Percentiles rank a stretch among this genome's conserved stretches.
Conservation (phyloP, 1,140 invertebrate genomes). For the Oedothorax gibbosus region DNA sequence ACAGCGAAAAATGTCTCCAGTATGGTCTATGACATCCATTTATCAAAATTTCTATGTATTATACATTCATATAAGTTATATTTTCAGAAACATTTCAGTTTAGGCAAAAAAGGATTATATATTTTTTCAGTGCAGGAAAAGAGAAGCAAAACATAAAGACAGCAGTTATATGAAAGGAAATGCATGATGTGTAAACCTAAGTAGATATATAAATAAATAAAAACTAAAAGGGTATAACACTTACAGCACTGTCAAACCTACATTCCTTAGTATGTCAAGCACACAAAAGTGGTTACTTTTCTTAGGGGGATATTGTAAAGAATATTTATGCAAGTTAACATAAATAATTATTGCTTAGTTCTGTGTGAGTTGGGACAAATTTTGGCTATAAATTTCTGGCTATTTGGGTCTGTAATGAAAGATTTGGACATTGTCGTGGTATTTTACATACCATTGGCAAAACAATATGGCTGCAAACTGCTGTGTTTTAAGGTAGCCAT, state of each 20-base stretch:
- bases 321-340: conserved; percentile 50
- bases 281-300: not conserved
- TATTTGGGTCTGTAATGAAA: conserved; percentile 53
- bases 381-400: conserved; percentile 57
- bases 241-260: too few relatives aligned
- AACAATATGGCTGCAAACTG: conserved; percentile 42
- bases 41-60: too few relatives aligned
- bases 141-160: not conserved
- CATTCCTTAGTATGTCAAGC: not conserved
- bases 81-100: too few relatives aligned
- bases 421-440: conserved; percentile 20
- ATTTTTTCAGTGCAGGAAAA: too few relatives aligned
- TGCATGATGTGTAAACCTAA: too few relatives aligned
- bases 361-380: conserved; percentile 41
- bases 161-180: conserved; percentile 1
- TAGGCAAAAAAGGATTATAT: too few relatives aligned
- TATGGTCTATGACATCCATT: too few relatives aligned
- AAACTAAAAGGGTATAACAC: not conserved
- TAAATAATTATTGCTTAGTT: conserved; percentile 32
- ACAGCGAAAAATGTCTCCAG: too few relatives aligned
- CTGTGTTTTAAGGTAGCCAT: conserved; percentile 49
- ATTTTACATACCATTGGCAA: conserved; percentile 41
- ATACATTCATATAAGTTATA: too few relatives aligned
- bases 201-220: too few relatives aligned
- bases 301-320: not conserved